Evolutionary conservation across 2,888 invertebrate species (phyloP).

Genomic region (Priapulus caudatus): DNA sequence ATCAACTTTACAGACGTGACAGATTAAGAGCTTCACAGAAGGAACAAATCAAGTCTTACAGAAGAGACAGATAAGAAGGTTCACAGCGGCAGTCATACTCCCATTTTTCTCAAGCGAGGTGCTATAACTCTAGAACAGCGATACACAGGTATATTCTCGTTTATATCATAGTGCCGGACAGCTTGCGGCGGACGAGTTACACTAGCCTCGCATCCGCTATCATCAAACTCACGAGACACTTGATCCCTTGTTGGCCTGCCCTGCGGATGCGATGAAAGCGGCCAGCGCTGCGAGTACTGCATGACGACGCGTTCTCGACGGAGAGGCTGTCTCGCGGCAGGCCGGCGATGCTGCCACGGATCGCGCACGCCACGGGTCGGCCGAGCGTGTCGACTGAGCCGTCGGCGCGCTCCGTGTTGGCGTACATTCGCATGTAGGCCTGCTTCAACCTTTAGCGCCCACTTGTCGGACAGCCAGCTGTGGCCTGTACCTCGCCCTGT

Average conservation of each 20-base stretch:
- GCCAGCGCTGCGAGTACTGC: conserved; percentile 37
- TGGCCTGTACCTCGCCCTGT: conserved; percentile 36
- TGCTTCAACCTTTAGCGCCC: no score
- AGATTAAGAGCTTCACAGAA: no score
- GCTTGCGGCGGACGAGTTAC: no score
- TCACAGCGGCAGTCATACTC: no score
- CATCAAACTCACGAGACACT: conserved; percentile 34
- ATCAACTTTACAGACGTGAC: no score
- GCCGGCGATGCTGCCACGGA: conserved; percentile 40
- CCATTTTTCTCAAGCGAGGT: no score
- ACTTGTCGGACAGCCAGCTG: conserved; percentile 36
- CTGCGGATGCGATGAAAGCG: conserved; percentile 41
- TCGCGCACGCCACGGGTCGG: conserved; percentile 39
- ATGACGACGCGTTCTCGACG: conserved; percentile 40
- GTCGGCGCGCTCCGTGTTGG: conserved; percentile 30
- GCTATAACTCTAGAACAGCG: no score
- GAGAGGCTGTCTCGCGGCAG: conserved; percentile 39
- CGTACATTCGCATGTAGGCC: conserved; percentile 28
- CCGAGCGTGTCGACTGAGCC: conserved; percentile 29
- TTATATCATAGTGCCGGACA: no score
- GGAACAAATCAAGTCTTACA: no score
- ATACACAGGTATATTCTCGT: no score
- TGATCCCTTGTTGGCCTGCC: conserved; percentile 41
- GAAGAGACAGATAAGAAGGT: no score
- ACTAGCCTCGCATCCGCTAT: no score